Evolutionary conservation across 2,888 invertebrate species (phyloP).

Genomic region (Nemoura dubitans): DNA sequence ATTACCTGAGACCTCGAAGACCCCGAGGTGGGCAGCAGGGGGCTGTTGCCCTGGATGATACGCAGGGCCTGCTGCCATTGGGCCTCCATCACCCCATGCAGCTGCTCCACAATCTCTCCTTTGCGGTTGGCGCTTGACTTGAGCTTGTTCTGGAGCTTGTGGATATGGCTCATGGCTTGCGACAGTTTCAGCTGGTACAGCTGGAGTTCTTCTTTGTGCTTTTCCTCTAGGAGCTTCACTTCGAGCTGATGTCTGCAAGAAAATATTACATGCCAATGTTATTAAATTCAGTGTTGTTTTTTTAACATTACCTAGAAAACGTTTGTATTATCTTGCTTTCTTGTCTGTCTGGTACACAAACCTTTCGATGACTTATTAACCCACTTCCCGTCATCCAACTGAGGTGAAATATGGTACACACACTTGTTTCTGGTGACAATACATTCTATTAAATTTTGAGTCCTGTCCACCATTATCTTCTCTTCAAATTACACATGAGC

Average conservation of each 20-base stretch:
- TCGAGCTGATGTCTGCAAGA: conserved; percentile 74
- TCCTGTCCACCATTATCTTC: no score
- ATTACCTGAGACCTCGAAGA: background rate
- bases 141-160: conserved; percentile 68
- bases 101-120: conserved; percentile 75
- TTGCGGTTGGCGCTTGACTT: conserved; percentile 64
- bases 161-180: conserved; percentile 74
- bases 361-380: no score
- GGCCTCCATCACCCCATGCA: conserved; percentile 81
- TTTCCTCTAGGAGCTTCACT: conserved; percentile 79
- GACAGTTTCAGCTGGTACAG: conserved; percentile 75
- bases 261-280: background rate
- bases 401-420: no score
- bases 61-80: conserved; percentile 82
- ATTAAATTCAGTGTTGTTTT: no score
- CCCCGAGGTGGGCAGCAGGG: background rate
- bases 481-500: no score
- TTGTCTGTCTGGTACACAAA: no score
- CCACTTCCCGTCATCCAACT: no score
- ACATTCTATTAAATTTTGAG: no score
- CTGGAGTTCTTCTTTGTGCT: conserved; percentile 80
- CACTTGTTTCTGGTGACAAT: no score
- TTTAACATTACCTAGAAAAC: no score
- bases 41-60: conserved; percentile 65
- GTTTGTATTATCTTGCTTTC: no score